Conservation (phyloP, 2,888 invertebrate genomes). For the Dyspetes luteomarginatus region DNA sequence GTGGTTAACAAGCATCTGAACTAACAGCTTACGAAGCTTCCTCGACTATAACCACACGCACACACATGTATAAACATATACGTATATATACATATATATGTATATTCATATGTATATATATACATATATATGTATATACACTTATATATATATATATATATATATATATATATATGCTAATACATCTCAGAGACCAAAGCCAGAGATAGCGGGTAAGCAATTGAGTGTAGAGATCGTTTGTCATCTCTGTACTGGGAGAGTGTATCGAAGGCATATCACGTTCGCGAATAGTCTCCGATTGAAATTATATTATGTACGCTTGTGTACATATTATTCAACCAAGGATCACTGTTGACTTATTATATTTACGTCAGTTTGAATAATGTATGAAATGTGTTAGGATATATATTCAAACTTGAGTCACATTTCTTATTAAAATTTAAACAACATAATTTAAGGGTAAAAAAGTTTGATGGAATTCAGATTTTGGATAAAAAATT, state of each 20-base stretch:
- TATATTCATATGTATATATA: too few relatives aligned
- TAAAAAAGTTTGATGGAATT: too few relatives aligned
- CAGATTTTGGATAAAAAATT: too few relatives aligned
- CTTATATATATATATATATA: neutral
- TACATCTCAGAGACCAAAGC: neutral
- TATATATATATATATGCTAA: neutral
- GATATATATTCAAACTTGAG: too few relatives aligned
- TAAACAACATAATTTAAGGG: too few relatives aligned
- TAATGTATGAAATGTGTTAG: neutral
- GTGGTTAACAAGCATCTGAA: constrained; percentile 75
- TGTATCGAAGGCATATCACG: constrained; percentile 25
- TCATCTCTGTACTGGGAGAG: constrained; percentile 25
- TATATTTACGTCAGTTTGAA: neutral
- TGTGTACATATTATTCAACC: neutral
- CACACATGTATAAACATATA: neutral
- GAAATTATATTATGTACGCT: neutral
- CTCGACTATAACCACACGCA: constrained; percentile 11
- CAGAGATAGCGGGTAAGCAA: constrained; percentile 29
- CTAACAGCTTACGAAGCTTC: constrained; percentile 68
- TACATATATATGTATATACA: too few relatives aligned
- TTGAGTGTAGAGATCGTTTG: constrained; percentile 42
- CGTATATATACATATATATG: too few relatives aligned
- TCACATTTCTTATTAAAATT: too few relatives aligned
- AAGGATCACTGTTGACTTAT: neutral
- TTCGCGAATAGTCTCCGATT: neutral